Evolutionary conservation across 2,797 vertebrate genomes (phyloP), one percentile per base, ranked within the genome.

Genomic region (Pseudomugil tenellus): DNA sequence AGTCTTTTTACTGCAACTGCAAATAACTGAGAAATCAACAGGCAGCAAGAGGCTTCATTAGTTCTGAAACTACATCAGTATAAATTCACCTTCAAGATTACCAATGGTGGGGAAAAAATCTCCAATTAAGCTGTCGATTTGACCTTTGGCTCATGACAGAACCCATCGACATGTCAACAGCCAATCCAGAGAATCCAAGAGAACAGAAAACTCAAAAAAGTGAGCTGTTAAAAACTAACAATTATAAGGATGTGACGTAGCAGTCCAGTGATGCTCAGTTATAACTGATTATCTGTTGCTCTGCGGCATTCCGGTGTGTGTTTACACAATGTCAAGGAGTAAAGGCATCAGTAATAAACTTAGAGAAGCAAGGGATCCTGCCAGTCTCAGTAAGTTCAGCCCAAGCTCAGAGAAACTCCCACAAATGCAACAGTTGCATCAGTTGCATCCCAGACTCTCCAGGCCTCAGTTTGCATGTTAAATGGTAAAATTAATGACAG

Each of bases 71-170:
- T 17, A 61, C 61, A 70, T 34, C 67, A 37, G 58, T 39, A n/a
- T 55, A 49, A 68, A 26, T 70, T 56, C 58, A 48, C 31, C 67
- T 62, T 70, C 35, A 70, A 49, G 57, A 31, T 26, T 12, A 46
- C 12, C 35, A 31, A 21, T 11, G 34, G 46, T 51, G 56, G 56
- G 3, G 11, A 35, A 35, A 29, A 52, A 52, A n/a, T 13, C 32
- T 48, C 31, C 41, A 57, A 32, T 57, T 66, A 57, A 35, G 63
- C 41, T 48, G 43, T 46, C 54, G 48, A 34, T 48, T 66, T 46
- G 35, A 57, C 56, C 54, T 25, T 56, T 48, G 37, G 11, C 23
- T 32, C 29, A 48, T 57, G 32, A 57, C 56, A 66, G 26, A 34
- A 66, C 48, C 34, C 53, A 66, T 43, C 21, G 32, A 48, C 29